Evolutionary conservation across 2,888 invertebrate species (phyloP), one percentile per base, ranked within the genome.

Genomic region (Drosophila mimetica): DNA sequence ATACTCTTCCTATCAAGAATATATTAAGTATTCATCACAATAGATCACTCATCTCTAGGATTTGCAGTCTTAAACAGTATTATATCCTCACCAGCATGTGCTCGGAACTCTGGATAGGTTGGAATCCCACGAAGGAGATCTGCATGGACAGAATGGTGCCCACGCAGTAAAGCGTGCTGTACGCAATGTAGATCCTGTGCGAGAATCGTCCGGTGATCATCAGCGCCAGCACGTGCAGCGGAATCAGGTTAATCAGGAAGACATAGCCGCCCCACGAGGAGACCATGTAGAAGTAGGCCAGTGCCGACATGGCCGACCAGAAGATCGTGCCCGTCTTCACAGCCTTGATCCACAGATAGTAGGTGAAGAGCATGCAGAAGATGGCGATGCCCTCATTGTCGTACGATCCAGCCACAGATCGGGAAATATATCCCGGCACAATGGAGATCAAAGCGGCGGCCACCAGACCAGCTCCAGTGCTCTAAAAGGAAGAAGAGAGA

Each of bases 311-410:
- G 30, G 96, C 94, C 1, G 99, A 95, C 99, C 99, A 99, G 91
- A 97, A 99, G 46, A 99, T 95, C 7, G 99, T 97, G 37, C 99
- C 99, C 77, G 97, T 98, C 92, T 99, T 99, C 4, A 99, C 96
- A 54, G 99, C 96, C 92, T 98, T 98, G 47, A 99, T 96, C 99
- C 99, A 99, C 55, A 99, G 93, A 91, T 95, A 99, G 91, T 99
- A 99, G 2, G 99, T 99, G 98, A 65, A 99, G 93, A 14, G 99
- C 99, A 93, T 82, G 54, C 75, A 77, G 36, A 99, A 99, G 88
- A 99, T 99, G 55, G 99, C 99, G 90, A 99, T 99, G 76, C 99
- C 99, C 92, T 99, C 99, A 92, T 99, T 99, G 91, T 99, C 99
- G 91, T 99, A 99, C 89, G 99, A 99, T 36, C 99, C 99, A 32